These are phyloP conservation scores for Miniopterus natalensis DNA, from an alignment of 2,113 vertebrate genomes.

Conservation along the genomic window DNA sequence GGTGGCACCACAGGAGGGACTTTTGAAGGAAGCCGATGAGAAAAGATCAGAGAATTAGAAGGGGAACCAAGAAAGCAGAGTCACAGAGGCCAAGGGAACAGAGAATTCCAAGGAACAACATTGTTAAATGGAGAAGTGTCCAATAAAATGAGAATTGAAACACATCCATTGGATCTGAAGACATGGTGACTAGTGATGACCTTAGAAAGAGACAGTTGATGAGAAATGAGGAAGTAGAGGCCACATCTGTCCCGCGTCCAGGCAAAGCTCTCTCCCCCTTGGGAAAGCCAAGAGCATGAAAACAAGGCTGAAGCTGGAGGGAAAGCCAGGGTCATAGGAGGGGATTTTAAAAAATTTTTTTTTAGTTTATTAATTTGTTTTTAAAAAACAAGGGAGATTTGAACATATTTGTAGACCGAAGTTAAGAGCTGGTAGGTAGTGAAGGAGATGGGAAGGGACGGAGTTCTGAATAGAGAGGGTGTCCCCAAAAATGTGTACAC, in stretches of 20 bases:
- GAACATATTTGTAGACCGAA: neutral
- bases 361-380: conserved; percentile 22
- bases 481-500: too few species aligned
- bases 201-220: neutral
- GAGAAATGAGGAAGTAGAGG: conserved; percentile 46
- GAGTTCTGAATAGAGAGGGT: neutral
- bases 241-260: neutral
- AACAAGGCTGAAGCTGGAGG: neutral
- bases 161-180: neutral
- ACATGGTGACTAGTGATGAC: neutral
- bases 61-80: neutral
- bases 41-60: neutral
- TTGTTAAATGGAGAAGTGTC: neutral
- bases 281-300: neutral
- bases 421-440: neutral
- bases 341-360: neutral
- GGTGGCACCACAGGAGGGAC: neutral
- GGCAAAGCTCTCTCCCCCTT: neutral
- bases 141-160: neutral
- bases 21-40: neutral
- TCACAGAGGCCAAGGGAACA: neutral
- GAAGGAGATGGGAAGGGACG: neutral
- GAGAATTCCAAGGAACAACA: neutral
- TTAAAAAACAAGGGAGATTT: conserved; percentile 30
- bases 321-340: neutral